These are phyloP conservation scores for Vanessa atalanta DNA, from an alignment of 1,140 invertebrate species.

Conservation along the genomic window DNA sequence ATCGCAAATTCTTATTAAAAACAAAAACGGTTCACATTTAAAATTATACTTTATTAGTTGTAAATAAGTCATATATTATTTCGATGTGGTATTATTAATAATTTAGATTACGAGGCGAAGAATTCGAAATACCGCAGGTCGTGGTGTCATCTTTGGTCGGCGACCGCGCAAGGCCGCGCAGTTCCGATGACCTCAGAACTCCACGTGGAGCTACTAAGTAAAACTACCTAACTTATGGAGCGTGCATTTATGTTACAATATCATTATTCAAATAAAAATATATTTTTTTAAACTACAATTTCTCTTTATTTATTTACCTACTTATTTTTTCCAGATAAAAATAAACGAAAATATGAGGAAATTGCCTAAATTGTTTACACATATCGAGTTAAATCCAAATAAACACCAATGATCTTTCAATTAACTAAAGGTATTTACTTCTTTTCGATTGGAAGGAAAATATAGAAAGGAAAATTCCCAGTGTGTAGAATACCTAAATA, in stretches of 20 bases:
- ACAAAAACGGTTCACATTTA: conserved; percentile 1
- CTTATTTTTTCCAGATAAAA: no score
- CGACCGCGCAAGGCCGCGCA: conserved; percentile 73
- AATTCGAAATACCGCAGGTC: conserved; percentile 62
- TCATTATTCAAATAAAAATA: no score
- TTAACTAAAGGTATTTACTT: neutral
- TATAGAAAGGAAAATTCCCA: no score
- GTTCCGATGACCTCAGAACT: conserved; percentile 70
- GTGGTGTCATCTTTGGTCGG: conserved; percentile 65
- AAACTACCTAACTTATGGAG: conserved; percentile 17
- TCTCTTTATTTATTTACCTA: no score
- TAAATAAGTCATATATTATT: conserved; percentile 26
- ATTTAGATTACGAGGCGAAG: conserved; percentile 46
- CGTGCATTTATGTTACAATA: neutral
- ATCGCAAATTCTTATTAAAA: conserved; percentile 11
- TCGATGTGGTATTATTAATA: conserved; percentile 27
- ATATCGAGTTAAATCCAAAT: no score
- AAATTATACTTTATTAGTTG: conserved; percentile 23
- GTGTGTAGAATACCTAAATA: no score
- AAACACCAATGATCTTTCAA: no score
- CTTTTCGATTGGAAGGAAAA: no score
- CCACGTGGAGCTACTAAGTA: conserved; percentile 45
- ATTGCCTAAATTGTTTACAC: no score
- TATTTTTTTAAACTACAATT: no score
- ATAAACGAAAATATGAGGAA: no score